Base-by-base conservation (phyloP, 2,797 vertebrate species). In the Micromesistius poutassou region DNA sequence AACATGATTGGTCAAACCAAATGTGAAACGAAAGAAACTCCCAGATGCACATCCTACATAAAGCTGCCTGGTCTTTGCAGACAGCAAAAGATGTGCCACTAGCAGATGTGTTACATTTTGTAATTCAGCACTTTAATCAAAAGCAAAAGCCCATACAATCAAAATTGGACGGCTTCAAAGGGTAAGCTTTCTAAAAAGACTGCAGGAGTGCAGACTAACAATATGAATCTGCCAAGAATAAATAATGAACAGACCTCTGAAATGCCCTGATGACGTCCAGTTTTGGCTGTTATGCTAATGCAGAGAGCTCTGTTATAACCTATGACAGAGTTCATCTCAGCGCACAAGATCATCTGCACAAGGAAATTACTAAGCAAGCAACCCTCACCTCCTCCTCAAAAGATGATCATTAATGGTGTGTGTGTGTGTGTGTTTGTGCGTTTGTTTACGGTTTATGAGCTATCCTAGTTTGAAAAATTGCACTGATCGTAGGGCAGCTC, bases 201-300 rank as follows among this genome's bases (percentile, higher is more conserved):
- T 36, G 35, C 35, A 36, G 35, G 35, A 36, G 35, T 42, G 40
- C 40, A 42, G 9, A 42, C 40, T 42, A 14, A 42, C 40, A 13
- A 13, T 16, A 42, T 13, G 40, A 42, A 13, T 42, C 40, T 13
- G 2, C 40, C 10, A 42, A 42, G 10, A 42, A 42, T 4, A 2
- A 42, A 42, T 42, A 12, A 42, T 42, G 40, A 42, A 42, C 40
- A 42, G 40, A 42, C 40, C 40, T 42, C 12, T 42, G 40, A 42
- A 14, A 25, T 25, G 25, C 62, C 25, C 55, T 25, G 55, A 66
- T 28, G 55, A 28, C 25, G 55, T 28, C 55, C 28, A n/a, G 55
- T 28, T 66, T 66, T 66, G n/a, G n/a, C 55, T 66, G 55, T 66
- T 66, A 28, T 66, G n/a, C 55, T 28, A 66, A 66, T 66, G 55